Conservation (phyloP, 2,797 vertebrate species). For the Spizella passerina region DNA sequence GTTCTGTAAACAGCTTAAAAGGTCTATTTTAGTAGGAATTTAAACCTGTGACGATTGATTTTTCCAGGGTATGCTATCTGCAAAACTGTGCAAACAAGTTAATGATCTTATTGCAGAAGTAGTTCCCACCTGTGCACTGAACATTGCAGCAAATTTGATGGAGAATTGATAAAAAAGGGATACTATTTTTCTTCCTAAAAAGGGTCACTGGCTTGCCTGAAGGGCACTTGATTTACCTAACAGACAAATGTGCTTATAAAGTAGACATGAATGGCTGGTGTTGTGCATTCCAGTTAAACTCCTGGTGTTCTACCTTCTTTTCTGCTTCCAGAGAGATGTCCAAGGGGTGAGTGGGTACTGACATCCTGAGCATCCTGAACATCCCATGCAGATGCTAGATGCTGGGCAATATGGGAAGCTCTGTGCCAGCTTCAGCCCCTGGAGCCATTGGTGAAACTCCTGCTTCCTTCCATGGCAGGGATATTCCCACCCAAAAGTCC, state of each 20-base stretch:
- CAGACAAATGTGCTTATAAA: not conserved
- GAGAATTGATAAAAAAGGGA: not conserved
- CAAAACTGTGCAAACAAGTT: not conserved
- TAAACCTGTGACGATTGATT: not conserved
- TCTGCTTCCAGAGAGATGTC: not conserved
- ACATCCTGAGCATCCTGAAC: not conserved
- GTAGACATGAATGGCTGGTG: not conserved
- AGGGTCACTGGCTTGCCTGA: not conserved
- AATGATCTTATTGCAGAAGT: not conserved
- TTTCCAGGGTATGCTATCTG: not conserved
- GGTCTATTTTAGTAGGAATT: not conserved
- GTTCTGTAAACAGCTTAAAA: not conserved
- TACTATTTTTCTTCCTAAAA: not conserved
- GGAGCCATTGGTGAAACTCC: not conserved
- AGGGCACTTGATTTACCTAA: not conserved
- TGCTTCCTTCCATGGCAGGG: fast-evolving
- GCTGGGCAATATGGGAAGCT: not conserved
- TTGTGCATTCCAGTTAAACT: not conserved
- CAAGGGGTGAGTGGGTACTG: not conserved
- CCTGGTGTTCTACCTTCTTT: not conserved
- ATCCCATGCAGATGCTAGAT: fast-evolving
- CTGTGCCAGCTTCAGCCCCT: not conserved
- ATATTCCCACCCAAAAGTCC: not conserved
- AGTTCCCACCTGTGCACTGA: not conserved
- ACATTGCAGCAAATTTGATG: not conserved